phyloP scores from a whole-genome alignment of 2,113 vertebrate species.

The Arizona elegans region DNA sequence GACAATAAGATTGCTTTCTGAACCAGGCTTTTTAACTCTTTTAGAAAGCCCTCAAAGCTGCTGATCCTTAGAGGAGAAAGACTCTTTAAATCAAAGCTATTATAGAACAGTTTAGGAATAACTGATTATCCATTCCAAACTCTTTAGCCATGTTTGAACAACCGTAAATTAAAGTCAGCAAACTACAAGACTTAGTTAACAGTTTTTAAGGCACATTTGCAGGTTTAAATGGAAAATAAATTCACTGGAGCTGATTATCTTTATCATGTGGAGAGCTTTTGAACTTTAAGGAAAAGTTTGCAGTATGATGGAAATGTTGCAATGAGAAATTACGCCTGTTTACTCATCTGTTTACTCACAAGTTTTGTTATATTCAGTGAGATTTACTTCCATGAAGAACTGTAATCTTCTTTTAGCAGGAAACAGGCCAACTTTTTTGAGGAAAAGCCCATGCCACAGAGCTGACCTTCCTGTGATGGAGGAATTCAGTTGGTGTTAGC shows the following conservation, averaged over 20 bases:
- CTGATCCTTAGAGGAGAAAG: not conserved
- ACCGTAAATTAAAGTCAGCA: not conserved
- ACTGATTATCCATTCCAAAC: not conserved
- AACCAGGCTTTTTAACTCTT: not conserved
- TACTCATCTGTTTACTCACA: not conserved
- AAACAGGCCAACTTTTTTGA: not conserved
- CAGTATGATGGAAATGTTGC: not conserved
- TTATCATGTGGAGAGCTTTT: not conserved
- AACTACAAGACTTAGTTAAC: not conserved
- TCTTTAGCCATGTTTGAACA: not conserved
- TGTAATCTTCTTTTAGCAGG: not conserved
- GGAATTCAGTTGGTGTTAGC: not conserved
- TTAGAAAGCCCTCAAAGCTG: not conserved
- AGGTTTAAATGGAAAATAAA: not conserved
- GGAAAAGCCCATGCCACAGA: conserved; percentile 17
- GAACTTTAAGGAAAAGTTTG: not conserved
- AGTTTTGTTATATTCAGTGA: not conserved
- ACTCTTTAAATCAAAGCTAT: not conserved
- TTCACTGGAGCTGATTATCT: not conserved
- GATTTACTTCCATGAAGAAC: not conserved
- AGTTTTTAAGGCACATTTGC: not conserved
- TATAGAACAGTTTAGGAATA: not conserved
- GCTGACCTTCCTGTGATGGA: not conserved
- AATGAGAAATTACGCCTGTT: not conserved
- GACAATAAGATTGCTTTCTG: not conserved